These are phyloP conservation scores for Leucophenga maculata DNA, from an alignment of 2,888 invertebrate genomes.

Conservation along the genomic window DNA sequence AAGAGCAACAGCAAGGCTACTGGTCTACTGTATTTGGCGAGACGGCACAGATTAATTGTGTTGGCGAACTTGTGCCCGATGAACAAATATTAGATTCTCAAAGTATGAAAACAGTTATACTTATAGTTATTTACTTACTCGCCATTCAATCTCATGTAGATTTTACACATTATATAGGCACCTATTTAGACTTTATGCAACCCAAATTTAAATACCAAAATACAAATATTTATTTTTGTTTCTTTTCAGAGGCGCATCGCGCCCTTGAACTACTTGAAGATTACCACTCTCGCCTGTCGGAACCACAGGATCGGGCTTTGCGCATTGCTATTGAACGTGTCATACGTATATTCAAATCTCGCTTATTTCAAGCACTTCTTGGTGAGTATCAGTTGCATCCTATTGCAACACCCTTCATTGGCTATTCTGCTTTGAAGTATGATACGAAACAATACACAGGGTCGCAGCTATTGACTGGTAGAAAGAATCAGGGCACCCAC, in stretches of 20 bases:
- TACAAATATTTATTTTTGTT: neutral
- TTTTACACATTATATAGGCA: neutral
- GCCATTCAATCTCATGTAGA: neutral
- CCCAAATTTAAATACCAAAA: neutral
- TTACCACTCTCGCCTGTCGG: conserved; percentile 94
- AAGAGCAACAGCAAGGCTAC: conserved; percentile 41
- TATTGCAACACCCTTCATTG: too few species aligned
- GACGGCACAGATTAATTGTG: conserved; percentile 49
- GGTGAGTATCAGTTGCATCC: conserved; percentile 78
- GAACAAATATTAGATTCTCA: conserved; percentile 39
- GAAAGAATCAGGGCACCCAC: too few species aligned
- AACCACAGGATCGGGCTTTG: conserved; percentile 95
- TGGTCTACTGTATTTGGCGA: conserved; percentile 58
- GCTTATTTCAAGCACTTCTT: conserved; percentile 96
- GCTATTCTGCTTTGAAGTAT: too few species aligned
- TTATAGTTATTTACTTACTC: too few species aligned
- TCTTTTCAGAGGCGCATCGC: conserved; percentile 92
- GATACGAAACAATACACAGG: too few species aligned
- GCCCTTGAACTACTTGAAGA: conserved; percentile 98
- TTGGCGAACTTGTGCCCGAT: conserved; percentile 47
- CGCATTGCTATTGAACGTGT: conserved; percentile 97
- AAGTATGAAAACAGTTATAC: conserved; percentile 25
- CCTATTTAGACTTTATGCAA: neutral
- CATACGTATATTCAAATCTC: conserved; percentile 97
- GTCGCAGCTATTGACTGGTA: too few species aligned